Evolutionary conservation across 2,797 vertebrate species (phyloP).

Genomic region (Pogonophryne albipinna): DNA sequence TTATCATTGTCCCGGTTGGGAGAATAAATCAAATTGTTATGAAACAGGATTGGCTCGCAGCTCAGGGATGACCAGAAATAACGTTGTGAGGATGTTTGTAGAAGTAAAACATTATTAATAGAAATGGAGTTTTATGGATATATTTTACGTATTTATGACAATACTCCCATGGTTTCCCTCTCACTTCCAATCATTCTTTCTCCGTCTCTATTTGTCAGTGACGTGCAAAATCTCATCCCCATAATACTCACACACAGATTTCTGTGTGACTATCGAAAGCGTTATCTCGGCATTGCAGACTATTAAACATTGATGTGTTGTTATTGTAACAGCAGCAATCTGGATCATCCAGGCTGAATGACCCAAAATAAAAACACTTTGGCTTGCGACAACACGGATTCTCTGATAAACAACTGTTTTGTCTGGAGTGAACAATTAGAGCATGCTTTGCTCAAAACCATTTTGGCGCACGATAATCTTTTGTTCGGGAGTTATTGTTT

Average conservation of each 20-base stretch:
- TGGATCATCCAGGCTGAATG: slow-evolving; percentile 79
- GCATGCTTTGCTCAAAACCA: slow-evolving; percentile 50
- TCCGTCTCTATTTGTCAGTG: slow-evolving; percentile 35
- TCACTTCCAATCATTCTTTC: slow-evolving; percentile 21
- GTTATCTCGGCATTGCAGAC: slow-evolving; percentile 80
- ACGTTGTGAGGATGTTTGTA: slow-evolving; percentile 49
- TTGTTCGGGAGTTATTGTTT: slow-evolving; percentile 54
- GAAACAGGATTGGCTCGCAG: slow-evolving; percentile 63
- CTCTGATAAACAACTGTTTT: slow-evolving; percentile 74
- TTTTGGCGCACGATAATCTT: slow-evolving; percentile 54
- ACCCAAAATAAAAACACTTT: slow-evolving; percentile 76
- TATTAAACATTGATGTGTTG: slow-evolving; percentile 83
- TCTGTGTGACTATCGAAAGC: slow-evolving; percentile 60
- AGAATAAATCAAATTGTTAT: slow-evolving; percentile 69
- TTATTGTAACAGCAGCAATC: slow-evolving; percentile 79
- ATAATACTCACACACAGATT: slow-evolving; percentile 38
- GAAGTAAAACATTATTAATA: slow-evolving; percentile 48
- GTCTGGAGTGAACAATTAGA: slow-evolving; percentile 70
- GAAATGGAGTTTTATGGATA: slow-evolving; percentile 43
- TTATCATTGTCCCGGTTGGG: slow-evolving; percentile 71
- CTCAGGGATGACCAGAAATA: slow-evolving; percentile 69
- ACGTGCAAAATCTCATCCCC: slow-evolving; percentile 18
- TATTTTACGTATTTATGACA: slow-evolving; percentile 47
- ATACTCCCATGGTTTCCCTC: slow-evolving; percentile 34
- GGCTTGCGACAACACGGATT: slow-evolving; percentile 61